Conservation (phyloP, 2,113 vertebrate genomes). For the Pteronura brasiliensis region DNA sequence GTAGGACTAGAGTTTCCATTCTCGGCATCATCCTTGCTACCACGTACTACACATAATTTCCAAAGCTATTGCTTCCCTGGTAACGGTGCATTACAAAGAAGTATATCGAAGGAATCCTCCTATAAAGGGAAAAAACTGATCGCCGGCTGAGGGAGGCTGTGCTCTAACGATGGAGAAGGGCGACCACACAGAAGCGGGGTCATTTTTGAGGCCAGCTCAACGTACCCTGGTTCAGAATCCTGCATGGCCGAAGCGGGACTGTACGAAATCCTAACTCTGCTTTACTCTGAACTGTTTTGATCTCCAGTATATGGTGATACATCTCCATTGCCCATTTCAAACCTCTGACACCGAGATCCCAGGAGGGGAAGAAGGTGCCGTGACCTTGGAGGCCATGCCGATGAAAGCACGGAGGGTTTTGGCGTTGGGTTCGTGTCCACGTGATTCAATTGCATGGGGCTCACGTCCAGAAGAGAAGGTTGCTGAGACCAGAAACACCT, state of each 20-base stretch:
- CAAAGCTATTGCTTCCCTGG: not conserved
- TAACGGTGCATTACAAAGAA: not conserved
- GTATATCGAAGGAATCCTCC: not conserved
- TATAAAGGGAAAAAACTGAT: not conserved
- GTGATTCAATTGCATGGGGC: not conserved
- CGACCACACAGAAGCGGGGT: not conserved
- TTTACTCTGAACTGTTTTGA: not conserved
- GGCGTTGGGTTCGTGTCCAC: not conserved
- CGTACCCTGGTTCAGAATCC: not conserved
- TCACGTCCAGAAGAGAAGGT: not conserved
- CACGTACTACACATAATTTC: not conserved
- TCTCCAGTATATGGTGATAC: not conserved
- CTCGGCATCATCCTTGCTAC: conserved; percentile 24
- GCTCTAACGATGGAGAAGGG: not conserved
- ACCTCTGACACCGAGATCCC: not conserved
- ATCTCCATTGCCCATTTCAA: not conserved
- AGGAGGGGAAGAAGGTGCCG: not conserved
- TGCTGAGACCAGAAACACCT: not conserved
- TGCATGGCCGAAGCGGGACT: not conserved
- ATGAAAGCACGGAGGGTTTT: not conserved
- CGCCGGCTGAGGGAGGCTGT: not conserved
- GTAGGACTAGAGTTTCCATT: conserved; percentile 40
- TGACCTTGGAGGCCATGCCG: fast-evolving
- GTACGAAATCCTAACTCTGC: not conserved
- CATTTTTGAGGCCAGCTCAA: not conserved